Evolutionary conservation across 2,113 vertebrate species (phyloP).

Genomic region (Cynopterus brachyotis): DNA sequence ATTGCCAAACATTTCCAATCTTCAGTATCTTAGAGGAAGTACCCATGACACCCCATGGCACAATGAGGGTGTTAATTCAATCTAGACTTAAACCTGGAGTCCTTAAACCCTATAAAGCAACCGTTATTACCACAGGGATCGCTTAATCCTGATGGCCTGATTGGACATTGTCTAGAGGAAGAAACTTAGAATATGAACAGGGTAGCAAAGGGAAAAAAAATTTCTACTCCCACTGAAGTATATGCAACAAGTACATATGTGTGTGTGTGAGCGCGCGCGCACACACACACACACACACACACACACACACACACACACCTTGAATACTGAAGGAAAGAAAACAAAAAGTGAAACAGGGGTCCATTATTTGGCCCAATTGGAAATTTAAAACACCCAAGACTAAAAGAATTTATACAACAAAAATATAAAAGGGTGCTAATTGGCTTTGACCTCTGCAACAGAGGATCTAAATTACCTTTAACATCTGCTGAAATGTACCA

Average conservation of each 20-base stretch:
- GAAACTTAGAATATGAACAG: neutral
- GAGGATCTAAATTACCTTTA: neutral
- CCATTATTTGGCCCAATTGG: neutral
- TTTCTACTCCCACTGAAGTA: neutral
- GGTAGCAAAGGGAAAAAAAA: neutral
- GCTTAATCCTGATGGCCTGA: neutral
- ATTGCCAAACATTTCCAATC: neutral
- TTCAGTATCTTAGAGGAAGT: neutral
- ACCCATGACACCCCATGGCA: neutral
- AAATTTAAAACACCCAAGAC: neutral
- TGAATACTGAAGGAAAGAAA: neutral
- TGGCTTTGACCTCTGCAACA: neutral
- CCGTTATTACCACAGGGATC: neutral
- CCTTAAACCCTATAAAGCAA: neutral
- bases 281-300: neutral
- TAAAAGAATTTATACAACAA: neutral
- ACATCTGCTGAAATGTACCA: neutral
- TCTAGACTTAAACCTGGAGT: neutral
- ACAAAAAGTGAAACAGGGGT: neutral
- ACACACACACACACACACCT: neutral
- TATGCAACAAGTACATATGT: neutral
- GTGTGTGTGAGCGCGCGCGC: too few species aligned
- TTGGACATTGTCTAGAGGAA: neutral
- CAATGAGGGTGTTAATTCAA: neutral
- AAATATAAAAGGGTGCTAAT: neutral